These are phyloP conservation scores for Choristoneura rosaceana DNA, from an alignment of 2,888 invertebrate species.

Conservation along the genomic window DNA sequence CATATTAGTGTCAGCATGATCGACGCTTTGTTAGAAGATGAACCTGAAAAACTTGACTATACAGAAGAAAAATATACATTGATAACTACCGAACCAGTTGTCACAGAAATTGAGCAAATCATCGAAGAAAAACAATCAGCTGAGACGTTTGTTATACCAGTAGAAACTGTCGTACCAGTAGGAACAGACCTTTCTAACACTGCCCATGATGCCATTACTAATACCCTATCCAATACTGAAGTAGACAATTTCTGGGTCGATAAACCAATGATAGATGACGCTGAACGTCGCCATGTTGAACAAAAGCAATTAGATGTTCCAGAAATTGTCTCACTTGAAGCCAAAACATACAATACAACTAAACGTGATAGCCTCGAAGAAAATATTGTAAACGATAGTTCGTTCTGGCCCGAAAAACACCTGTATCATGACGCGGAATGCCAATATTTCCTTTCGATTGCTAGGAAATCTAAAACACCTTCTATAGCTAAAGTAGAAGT, in stretches of 20 bases:
- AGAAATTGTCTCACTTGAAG: constrained; percentile 39
- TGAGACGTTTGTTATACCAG: constrained; percentile 27
- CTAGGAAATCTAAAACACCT: constrained; percentile 70
- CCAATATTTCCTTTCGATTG: constrained; percentile 84
- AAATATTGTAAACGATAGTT: constrained; percentile 74
- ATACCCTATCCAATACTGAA: constrained; percentile 67
- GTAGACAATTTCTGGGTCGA: constrained; percentile 86
- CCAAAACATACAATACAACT: constrained; percentile 44
- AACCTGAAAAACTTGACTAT: constrained; percentile 52
- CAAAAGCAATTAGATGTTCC: constrained; percentile 53
- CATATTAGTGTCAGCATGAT: constrained; percentile 68
- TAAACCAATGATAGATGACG: constrained; percentile 85
- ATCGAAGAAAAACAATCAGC: constrained; percentile 19
- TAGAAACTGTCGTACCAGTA: constrained; percentile 34
- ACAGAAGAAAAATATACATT: constrained; percentile 55
- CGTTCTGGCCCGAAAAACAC: constrained; percentile 87
- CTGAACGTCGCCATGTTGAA: constrained; percentile 75
- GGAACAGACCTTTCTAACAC: constrained; percentile 59
- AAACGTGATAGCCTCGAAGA: constrained; percentile 57
- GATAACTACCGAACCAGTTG: constrained; percentile 42
- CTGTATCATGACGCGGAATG: constrained; percentile 89
- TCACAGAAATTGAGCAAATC: constrained; percentile 8
- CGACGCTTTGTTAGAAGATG: constrained; percentile 64
- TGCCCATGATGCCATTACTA: constrained; percentile 57
- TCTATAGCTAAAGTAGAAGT: constrained; percentile 55